phyloP scores from a whole-genome alignment of 23 tunicate genomes.

The Clavelina lepadiformis region DNA sequence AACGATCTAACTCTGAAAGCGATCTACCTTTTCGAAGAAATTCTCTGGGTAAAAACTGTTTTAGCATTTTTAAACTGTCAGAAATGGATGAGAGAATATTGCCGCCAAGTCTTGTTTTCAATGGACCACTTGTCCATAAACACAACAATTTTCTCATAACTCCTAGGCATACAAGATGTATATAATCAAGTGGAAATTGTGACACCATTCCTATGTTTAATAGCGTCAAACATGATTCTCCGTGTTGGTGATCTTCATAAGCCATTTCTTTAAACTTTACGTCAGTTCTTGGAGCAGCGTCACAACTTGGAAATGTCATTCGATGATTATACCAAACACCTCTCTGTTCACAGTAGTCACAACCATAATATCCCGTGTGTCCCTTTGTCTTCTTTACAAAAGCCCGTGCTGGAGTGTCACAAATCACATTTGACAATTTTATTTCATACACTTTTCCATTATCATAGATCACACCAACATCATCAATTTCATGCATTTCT shows the following conservation, averaged over 20 bases:
- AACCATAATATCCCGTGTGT: constrained; percentile 39
- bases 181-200: constrained; percentile 24
- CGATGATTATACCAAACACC: constrained; percentile 31
- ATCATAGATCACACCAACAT: constrained; percentile 9
- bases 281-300: constrained; percentile 14
- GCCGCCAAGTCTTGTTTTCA: constrained; percentile 3
- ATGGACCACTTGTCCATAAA: constrained; percentile 32
- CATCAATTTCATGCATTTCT: constrained; percentile 20
- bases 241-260: constrained; percentile 32
- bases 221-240: constrained; percentile 13
- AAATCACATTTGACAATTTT: constrained; percentile 18
- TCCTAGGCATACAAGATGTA: constrained; percentile 53
- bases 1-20: constrained; percentile 21
- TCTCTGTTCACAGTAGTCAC: constrained; percentile 37
- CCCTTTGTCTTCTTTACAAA: constrained; percentile 31
- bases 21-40: constrained; percentile 41
- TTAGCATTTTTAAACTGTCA: neutral
- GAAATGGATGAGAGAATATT: constrained; percentile 1
- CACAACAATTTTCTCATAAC: constrained; percentile 25
- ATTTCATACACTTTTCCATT: neutral
- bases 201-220: constrained; percentile 27
- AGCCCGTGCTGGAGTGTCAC: constrained; percentile 61
- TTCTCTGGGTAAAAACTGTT: constrained; percentile 3
- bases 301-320: constrained; percentile 1
- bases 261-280: constrained; percentile 4